These are phyloP conservation scores for Catostomus latipinnis DNA, from an alignment of 2,797 vertebrate species.

Conservation along the genomic window DNA sequence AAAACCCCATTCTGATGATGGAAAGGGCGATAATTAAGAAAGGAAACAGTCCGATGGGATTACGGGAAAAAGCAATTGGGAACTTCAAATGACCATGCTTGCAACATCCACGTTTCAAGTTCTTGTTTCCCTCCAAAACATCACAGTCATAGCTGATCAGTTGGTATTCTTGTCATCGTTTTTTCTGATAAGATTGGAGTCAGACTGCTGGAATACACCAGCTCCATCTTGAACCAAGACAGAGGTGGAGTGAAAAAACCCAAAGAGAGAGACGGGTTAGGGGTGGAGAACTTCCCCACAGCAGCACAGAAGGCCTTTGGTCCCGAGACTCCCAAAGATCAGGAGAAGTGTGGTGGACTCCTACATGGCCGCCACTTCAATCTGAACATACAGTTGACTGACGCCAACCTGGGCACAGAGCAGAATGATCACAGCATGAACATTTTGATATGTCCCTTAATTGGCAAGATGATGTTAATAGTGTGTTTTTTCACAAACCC, in stretches of 20 bases:
- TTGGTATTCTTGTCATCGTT: conserved; percentile 35
- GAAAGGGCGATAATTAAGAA: conserved; percentile 32
- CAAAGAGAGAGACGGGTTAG: conserved; percentile 40
- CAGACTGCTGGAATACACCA: conserved; percentile 50
- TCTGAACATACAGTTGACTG: conserved; percentile 94
- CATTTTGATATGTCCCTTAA: neutral
- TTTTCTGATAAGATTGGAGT: conserved; percentile 52
- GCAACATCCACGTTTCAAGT: conserved; percentile 47
- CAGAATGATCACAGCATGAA: conserved; percentile 18
- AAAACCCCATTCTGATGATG: conserved; percentile 43
- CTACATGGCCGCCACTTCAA: conserved; percentile 91
- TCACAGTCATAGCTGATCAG: conserved; percentile 49
- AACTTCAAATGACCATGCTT: conserved; percentile 36
- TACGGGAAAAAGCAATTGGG: conserved; percentile 23
- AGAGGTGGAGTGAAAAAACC: conserved; percentile 46
- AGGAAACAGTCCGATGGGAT: conserved; percentile 30
- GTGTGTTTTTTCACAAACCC: neutral
- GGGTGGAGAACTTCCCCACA: conserved; percentile 47
- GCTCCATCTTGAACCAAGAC: conserved; percentile 60
- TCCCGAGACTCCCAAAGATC: conserved; percentile 72
- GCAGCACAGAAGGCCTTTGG: conserved; percentile 82
- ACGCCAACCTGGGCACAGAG: conserved; percentile 84
- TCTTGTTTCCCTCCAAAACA: conserved; percentile 36
- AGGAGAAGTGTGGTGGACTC: conserved; percentile 41
- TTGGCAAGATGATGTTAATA: neutral